phyloP scores from a whole-genome alignment of 1,140 invertebrate genomes.

The Megathymus violae region DNA sequence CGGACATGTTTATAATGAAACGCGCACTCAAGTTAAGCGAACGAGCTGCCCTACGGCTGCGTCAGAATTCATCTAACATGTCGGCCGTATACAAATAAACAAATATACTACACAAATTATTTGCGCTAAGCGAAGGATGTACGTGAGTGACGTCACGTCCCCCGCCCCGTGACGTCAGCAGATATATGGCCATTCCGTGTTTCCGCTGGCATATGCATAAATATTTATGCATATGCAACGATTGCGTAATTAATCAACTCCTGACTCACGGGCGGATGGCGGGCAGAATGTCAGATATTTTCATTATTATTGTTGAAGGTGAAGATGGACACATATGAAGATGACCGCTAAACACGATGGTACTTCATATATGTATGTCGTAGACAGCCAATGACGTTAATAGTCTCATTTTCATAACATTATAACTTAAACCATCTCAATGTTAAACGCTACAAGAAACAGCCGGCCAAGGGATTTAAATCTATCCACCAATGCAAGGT shows the following conservation, averaged over 20 bases:
- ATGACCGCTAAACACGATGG: no score
- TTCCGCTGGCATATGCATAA: slow-evolving; percentile 29
- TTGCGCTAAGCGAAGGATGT: slow-evolving; percentile 30
- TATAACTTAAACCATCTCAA: no score
- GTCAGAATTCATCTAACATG: slow-evolving; percentile 17
- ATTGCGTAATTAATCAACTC: slow-evolving; percentile 27
- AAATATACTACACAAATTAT: slow-evolving; percentile 25
- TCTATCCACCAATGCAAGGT: no score
- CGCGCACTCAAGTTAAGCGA: neutral
- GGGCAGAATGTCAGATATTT: slow-evolving; percentile 1
- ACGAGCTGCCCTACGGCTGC: neutral
- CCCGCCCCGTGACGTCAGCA: slow-evolving; percentile 27
- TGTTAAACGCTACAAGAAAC: no score
- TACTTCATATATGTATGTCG: no score
- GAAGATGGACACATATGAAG: no score
- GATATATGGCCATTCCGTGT: slow-evolving; percentile 30
- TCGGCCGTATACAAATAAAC: slow-evolving; percentile 31
- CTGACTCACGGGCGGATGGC: slow-evolving; percentile 18
- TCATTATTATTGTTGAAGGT: slow-evolving; percentile 10
- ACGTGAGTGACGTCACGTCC: slow-evolving; percentile 31
- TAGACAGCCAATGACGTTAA: no score
- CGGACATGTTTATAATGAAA: neutral
- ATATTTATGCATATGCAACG: slow-evolving; percentile 31
- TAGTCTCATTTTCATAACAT: no score
- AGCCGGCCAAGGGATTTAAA: no score